phyloP scores from a whole-genome alignment of 2,113 vertebrate species.

The Ctenodactylus gundi region DNA sequence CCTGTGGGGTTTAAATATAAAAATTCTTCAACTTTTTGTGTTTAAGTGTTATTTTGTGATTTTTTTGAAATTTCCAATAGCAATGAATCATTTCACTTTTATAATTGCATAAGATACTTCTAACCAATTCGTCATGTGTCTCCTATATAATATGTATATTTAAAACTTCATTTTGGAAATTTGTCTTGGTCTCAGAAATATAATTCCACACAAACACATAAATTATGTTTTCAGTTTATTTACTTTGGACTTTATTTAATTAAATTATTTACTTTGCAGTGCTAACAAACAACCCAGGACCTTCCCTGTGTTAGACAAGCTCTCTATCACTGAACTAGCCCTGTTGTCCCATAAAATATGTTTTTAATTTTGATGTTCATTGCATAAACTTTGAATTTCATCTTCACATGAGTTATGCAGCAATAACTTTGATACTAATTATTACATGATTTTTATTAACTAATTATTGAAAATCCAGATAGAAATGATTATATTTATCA shows the following conservation, averaged over 20 bases:
- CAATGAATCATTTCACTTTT: constrained; percentile 26
- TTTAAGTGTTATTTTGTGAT: neutral
- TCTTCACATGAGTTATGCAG: neutral
- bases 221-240: neutral
- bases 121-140: neutral
- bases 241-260: neutral
- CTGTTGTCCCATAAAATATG: neutral
- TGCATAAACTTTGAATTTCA: neutral
- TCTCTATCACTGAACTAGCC: neutral
- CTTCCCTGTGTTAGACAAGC: neutral
- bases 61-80: neutral
- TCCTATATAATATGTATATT: neutral
- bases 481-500: neutral
- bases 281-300: neutral
- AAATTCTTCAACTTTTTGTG: neutral
- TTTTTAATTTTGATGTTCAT: neutral
- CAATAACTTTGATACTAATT: neutral
- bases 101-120: neutral
- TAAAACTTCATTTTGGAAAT: neutral
- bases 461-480: neutral
- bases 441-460: neutral
- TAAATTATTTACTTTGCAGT: neutral
- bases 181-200: neutral
- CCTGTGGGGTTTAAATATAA: neutral
- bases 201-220: neutral